Evolutionary conservation across 2,113 vertebrate genomes (phyloP).

Genomic region (Pomatostomus ruficeps): DNA sequence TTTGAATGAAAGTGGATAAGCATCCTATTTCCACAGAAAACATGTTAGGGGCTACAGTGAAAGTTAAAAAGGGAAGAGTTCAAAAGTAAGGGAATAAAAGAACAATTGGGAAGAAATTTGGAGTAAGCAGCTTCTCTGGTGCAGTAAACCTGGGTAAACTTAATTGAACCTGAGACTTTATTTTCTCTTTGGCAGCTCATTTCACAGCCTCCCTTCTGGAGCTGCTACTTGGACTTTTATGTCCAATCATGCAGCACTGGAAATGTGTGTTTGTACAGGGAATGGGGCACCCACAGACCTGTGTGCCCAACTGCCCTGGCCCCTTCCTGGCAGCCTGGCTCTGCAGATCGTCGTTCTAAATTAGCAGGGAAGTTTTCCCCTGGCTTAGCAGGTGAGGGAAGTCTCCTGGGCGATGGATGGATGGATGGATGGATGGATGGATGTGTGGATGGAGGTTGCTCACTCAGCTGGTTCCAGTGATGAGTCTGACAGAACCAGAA

Average conservation of each 20-base stretch:
- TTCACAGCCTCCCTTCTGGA: neutral
- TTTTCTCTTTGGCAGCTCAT: neutral
- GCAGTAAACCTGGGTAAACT: neutral
- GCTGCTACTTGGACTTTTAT: neutral
- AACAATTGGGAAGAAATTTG: neutral
- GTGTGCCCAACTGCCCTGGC: fast-evolving
- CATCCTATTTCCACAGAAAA: neutral
- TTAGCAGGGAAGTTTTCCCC: neutral
- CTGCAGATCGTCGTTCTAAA: neutral
- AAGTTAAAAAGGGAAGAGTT: neutral
- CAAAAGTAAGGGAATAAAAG: neutral
- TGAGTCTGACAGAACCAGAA: neutral
- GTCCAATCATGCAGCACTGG: neutral
- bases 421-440: neutral
- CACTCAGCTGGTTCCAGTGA: neutral
- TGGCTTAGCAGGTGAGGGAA: neutral
- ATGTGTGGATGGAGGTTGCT: neutral
- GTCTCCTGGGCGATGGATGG: neutral
- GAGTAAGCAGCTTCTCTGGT: neutral
- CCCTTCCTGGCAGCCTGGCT: neutral
- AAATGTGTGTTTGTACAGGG: neutral
- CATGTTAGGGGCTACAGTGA: neutral
- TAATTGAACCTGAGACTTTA: neutral
- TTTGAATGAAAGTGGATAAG: neutral
- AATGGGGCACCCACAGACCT: neutral